Percentiles rank a stretch among this genome's conserved stretches.
These are phyloP conservation scores for Macaria liturata DNA, from an alignment of 2,888 invertebrate genomes.

Conservation along the genomic window DNA sequence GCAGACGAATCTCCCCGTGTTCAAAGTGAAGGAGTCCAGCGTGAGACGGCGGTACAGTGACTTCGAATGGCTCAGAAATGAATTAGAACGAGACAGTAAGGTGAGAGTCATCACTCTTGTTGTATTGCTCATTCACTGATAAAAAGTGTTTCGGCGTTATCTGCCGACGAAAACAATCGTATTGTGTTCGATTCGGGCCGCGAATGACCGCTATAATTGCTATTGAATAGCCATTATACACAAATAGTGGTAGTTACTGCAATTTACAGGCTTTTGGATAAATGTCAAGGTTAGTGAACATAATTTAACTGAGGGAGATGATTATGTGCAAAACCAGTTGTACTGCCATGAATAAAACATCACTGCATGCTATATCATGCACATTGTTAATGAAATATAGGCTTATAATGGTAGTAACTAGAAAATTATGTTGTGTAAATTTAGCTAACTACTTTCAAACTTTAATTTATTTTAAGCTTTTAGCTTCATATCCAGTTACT, in stretches of 20 bases:
- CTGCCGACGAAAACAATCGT: conserved; percentile 38
- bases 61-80: conserved; percentile 99
- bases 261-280: conserved; percentile 16
- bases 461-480: too few relatives aligned
- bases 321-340: conserved; percentile 4
- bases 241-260: conserved; percentile 9
- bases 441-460: too few relatives aligned
- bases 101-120: conserved; percentile 71
- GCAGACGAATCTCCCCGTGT: conserved; percentile 99
- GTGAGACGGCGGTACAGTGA: conserved; percentile 99
- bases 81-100: conserved; percentile 99
- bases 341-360: background rate
- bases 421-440: too few relatives aligned
- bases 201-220: conserved; percentile 21
- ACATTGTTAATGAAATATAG: too few relatives aligned
- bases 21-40: conserved; percentile 99
- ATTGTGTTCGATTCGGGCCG: conserved; percentile 21
- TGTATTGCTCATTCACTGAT: conserved; percentile 24
- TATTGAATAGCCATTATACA: conserved; percentile 17
- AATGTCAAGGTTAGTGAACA: conserved; percentile 11
- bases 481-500: too few relatives aligned
- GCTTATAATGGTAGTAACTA: too few relatives aligned
- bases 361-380: background rate
- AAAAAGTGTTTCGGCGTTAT: conserved; percentile 40
- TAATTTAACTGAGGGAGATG: conserved; percentile 2